Evolutionary conservation across 2,888 invertebrate genomes (phyloP).

Genomic region (Machimus rusticus): DNA sequence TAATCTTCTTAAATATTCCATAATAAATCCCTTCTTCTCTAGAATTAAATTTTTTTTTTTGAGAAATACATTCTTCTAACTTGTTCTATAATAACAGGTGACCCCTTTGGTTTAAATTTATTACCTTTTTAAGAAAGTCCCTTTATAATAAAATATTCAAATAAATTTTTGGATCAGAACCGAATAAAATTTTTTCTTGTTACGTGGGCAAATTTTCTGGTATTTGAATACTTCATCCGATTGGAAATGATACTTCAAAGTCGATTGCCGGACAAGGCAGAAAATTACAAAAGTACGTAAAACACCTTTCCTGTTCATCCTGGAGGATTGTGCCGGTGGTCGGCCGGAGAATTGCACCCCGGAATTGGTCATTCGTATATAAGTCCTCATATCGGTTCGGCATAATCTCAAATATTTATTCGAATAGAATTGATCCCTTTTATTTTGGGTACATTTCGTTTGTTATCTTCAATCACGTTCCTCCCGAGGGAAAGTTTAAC

Average conservation of each 20-base stretch:
- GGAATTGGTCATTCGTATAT: not conserved
- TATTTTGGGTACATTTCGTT: constrained; percentile 27
- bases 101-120: no score
- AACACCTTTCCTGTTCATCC: not conserved
- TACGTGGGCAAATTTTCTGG: not conserved
- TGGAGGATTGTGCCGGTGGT: not conserved
- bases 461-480: constrained; percentile 30
- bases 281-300: not conserved
- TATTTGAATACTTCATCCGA: not conserved
- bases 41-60: no score
- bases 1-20: no score
- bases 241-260: not conserved
- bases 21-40: no score
- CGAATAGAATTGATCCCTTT: constrained; percentile 25
- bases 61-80: no score
- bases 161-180: not conserved
- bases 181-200: not conserved
- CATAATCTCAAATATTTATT: constrained; percentile 23
- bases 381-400: not conserved
- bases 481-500: constrained; percentile 32
- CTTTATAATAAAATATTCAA: no score
- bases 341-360: not conserved
- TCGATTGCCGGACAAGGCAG: not conserved
- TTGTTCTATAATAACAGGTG: no score
- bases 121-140: no score